Conservation (phyloP, 1,140 invertebrate genomes). For the Musca vetustissima region DNA sequence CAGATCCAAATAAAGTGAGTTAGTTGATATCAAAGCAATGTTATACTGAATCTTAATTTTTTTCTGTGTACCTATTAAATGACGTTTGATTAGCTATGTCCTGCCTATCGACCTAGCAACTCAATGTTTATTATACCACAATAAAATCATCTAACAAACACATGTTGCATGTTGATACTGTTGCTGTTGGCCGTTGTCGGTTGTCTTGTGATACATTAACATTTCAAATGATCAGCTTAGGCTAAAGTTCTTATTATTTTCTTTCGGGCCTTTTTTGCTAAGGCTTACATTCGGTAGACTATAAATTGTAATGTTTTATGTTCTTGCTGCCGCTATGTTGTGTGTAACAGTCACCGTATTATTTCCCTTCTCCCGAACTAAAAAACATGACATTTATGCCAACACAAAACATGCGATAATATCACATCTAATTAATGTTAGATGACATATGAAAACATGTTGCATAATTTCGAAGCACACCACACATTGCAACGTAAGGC, state of each 20-base stretch:
- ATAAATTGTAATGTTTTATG: too few species aligned
- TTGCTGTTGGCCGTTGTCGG: constrained; percentile 32
- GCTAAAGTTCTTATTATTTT: neutral
- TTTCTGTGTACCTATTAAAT: too few species aligned
- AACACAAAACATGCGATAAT: constrained; percentile 27
- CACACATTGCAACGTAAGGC: neutral
- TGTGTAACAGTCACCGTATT: neutral
- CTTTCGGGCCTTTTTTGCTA: neutral
- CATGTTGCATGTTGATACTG: constrained; percentile 24
- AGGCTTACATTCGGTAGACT: too few species aligned
- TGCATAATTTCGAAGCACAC: neutral
- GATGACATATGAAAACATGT: constrained; percentile 15
- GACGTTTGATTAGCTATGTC: too few species aligned
- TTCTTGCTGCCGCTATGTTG: too few species aligned
- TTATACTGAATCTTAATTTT: too few species aligned
- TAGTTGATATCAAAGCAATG: too few species aligned
- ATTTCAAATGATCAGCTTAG: constrained; percentile 16
- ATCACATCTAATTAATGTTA: constrained; percentile 28
- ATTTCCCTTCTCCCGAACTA: neutral
- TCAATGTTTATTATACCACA: too few species aligned
- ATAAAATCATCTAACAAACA: neutral
- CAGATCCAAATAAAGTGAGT: too few species aligned
- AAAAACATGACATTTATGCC: constrained; percentile 30
- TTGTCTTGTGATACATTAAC: constrained; percentile 37
- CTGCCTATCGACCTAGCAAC: too few species aligned